Evolutionary conservation across 2,797 vertebrate species (phyloP), one percentile per base, ranked within the genome.

Genomic region (Onychomys torridus): DNA sequence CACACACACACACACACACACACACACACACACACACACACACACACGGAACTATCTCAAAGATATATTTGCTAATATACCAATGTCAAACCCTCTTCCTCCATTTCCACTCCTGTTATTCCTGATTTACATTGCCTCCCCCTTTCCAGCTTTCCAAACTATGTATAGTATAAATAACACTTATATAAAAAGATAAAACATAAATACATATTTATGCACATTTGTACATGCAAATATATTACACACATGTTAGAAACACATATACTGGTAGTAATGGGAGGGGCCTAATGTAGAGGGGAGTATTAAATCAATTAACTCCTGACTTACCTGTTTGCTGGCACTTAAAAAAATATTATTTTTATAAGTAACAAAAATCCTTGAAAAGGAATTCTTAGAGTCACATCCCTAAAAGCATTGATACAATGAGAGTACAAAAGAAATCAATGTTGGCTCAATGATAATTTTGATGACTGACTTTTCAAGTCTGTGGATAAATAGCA

Each of bases 401-500:
- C 1, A 83, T 12, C 61, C 16, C 57, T 23, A 82, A 93, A 81
- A 69, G 25, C 12, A 37, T 73, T 65, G n/a, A 25, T 82, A 93
- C 46, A 27, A 16, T 78, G 52, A 86, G 34, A 65, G 67, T 46
- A 63, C 23, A 86, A 95, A 91, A 89, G 55, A 91, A 95, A 32
- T 29, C 88, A 94, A 77, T 27, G 65, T 75, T 37, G 34, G 27
- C n/a, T 37, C 29, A 75, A 37, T 69, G 46, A 67, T 25, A 83
- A 83, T 75, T 87, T 71, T n/a, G 61, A 67, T 78, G 84, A 73
- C 5, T 27, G 9, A 63, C 46, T 87, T 90, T 19, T 76, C 40
- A 79, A 77, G 79, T 65, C 84, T 90, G 86, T 83, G n/a, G n/a
- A 27, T 57, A 93, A 89, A 83, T 87, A 78, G 89, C 95, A 86